A percentile compares a stretch with the other conserved stretches of the same genome.
These are phyloP conservation scores for Orthosia cruda DNA, from an alignment of 2,888 invertebrate species.

Conservation along the genomic window DNA sequence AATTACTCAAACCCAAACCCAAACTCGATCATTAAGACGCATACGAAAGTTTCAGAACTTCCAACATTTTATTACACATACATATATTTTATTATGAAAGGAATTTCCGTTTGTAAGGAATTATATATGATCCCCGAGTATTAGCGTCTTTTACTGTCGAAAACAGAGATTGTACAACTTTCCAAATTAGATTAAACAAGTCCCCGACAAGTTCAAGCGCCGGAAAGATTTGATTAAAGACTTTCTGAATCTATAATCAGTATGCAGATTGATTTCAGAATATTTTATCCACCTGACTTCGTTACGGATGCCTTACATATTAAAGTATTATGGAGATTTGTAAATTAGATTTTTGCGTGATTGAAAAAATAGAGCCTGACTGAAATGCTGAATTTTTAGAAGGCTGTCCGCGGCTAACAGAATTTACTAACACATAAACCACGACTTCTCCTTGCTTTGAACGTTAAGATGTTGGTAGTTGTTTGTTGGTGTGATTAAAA, in stretches of 20 bases:
- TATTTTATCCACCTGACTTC: conserved; percentile 55
- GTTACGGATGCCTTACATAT: conserved; percentile 17
- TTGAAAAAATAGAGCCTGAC: conserved; percentile 2
- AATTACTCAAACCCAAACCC: not conserved
- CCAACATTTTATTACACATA: conserved; percentile 11
- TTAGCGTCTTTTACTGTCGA: conserved; percentile 37
- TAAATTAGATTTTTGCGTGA: conserved; percentile 1
- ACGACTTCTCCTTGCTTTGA: too few relatives aligned
- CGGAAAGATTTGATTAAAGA: conserved; percentile 69
- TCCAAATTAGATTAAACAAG: conserved; percentile 70
- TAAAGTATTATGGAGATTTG: conserved; percentile 21
- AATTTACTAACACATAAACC: too few relatives aligned
- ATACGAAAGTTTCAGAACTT: conserved; percentile 27
- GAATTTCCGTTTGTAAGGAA: conserved; percentile 17
- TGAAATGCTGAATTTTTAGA: not conserved
- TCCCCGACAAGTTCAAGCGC: conserved; percentile 61
- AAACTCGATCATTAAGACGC: conserved; percentile 16
- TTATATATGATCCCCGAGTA: conserved; percentile 32
- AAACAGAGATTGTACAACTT: conserved; percentile 65
- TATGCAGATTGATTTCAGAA: conserved; percentile 73
- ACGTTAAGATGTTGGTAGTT: too few relatives aligned
- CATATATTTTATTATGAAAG: conserved; percentile 29
- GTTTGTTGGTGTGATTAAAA: not conserved
- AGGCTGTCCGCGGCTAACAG: not conserved
- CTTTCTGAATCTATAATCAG: conserved; percentile 71